A percentile compares a stretch with the other conserved stretches of the same genome.
These are phyloP conservation scores for Lasioglossum malachurum DNA, from an alignment of 2,888 invertebrate genomes.

Conservation along the genomic window DNA sequence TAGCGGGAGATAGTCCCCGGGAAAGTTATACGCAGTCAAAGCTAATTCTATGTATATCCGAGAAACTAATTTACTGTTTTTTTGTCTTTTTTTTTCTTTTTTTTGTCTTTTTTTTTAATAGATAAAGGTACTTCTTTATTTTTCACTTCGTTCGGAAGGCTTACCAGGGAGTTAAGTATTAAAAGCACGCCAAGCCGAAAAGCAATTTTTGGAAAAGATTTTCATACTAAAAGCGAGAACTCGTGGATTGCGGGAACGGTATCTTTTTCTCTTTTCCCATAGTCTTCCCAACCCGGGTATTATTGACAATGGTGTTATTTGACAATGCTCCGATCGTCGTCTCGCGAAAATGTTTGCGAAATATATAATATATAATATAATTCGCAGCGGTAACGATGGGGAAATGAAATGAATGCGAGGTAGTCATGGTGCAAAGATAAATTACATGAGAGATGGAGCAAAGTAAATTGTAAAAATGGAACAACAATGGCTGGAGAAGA, in stretches of 20 bases:
- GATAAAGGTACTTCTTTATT: not conserved
- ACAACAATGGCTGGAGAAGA: constrained; percentile 36
- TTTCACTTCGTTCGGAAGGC: constrained; percentile 6
- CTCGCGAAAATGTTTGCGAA: not conserved
- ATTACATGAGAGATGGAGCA: constrained; percentile 59
- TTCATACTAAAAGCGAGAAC: constrained; percentile 61
- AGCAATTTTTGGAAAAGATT: constrained; percentile 52
- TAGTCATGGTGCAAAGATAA: constrained; percentile 50
- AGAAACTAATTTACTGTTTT: not conserved
- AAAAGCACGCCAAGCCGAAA: constrained; percentile 62
- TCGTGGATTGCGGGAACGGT: constrained; percentile 40
- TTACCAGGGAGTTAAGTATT: constrained; percentile 17
- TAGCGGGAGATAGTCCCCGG: not conserved
- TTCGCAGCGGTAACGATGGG: constrained; percentile 29
- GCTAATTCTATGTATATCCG: not conserved
- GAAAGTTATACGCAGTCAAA: not conserved
- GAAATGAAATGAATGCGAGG: constrained; percentile 23
- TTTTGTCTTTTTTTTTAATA: not conserved
- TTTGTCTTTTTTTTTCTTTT: no score
- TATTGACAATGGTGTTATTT: constrained; percentile 1
- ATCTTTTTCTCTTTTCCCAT: not conserved
- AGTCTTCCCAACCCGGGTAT: not conserved
- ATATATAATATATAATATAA: not conserved
- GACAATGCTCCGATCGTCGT: not conserved
- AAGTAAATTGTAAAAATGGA: constrained; percentile 57